Percentiles rank a stretch among this genome's conserved stretches.
These are phyloP conservation scores for Harpalus rubripes DNA, from an alignment of 2,888 invertebrate species.

Conservation along the genomic window DNA sequence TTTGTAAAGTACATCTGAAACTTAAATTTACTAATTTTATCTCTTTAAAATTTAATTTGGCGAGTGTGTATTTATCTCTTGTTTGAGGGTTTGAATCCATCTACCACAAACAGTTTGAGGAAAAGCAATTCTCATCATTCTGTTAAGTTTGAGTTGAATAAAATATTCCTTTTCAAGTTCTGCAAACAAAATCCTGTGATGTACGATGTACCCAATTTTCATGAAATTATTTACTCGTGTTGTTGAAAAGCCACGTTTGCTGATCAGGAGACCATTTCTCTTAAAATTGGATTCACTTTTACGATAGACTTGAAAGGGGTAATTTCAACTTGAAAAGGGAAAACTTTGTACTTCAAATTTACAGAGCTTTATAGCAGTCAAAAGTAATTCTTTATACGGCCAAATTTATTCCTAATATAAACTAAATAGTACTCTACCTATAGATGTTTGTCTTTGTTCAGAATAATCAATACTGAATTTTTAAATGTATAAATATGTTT, in stretches of 20 bases:
- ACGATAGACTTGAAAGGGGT: not conserved
- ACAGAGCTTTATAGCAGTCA: not conserved
- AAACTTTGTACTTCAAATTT: not conserved
- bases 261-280: not conserved
- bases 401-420: no score
- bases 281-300: conserved; percentile 39
- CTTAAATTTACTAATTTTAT: no score
- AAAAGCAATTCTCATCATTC: not conserved
- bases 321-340: not conserved
- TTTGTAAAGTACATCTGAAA: no score
- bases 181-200: conserved; percentile 3
- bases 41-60: no score
- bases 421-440: no score
- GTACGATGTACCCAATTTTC: conserved; percentile 27
- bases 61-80: no score
- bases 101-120: no score
- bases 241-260: not conserved
- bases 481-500: no score
- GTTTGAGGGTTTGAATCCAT: no score
- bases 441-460: no score
- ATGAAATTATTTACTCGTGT: conserved; percentile 7
- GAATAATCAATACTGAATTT: no score
- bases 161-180: conserved; percentile 6
- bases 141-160: not conserved
- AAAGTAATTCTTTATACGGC: not conserved